A percentile compares a stretch with the other conserved stretches of the same genome.
Evolutionary conservation across 2,888 invertebrate genomes (phyloP).

Genomic region (Drosophila demipolita): DNA sequence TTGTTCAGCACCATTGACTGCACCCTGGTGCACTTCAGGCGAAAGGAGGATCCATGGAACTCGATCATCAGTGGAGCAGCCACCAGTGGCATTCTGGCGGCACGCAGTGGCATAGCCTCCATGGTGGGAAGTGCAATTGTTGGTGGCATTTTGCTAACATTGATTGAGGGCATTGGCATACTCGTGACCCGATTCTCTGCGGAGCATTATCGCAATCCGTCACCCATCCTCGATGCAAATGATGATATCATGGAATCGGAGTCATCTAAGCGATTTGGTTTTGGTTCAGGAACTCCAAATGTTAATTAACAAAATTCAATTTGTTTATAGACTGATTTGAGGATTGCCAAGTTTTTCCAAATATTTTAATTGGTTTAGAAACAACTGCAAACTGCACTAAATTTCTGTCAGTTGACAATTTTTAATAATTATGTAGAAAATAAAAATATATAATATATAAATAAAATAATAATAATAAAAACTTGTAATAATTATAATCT

Average conservation of each 20-base stretch:
- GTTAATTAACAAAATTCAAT: constrained; percentile 53
- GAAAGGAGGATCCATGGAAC: constrained; percentile 76
- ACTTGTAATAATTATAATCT: background rate
- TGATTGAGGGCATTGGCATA: constrained; percentile 68
- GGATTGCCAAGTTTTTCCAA: background rate
- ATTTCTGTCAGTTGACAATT: background rate
- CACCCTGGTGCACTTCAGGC: constrained; percentile 58
- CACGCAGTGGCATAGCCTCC: constrained; percentile 62
- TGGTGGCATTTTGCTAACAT: constrained; percentile 60
- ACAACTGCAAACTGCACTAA: background rate
- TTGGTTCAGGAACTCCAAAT: constrained; percentile 42
- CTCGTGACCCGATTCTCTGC: constrained; percentile 64
- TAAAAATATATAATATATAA: too few species aligned
- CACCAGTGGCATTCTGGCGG: constrained; percentile 66
- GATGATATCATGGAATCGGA: constrained; percentile 40
- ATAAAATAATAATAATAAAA: too few species aligned
- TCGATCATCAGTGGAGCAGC: constrained; percentile 69
- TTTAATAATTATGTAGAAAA: background rate
- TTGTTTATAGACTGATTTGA: constrained; percentile 2
- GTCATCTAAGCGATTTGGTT: constrained; percentile 28
- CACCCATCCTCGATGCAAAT: constrained; percentile 24
- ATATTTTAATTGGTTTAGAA: background rate
- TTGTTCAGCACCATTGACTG: constrained; percentile 69
- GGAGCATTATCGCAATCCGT: constrained; percentile 55
- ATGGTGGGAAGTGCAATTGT: constrained; percentile 68